These are phyloP conservation scores for Clusia tigrina DNA, from an alignment of 2,888 invertebrate species.

Conservation along the genomic window DNA sequence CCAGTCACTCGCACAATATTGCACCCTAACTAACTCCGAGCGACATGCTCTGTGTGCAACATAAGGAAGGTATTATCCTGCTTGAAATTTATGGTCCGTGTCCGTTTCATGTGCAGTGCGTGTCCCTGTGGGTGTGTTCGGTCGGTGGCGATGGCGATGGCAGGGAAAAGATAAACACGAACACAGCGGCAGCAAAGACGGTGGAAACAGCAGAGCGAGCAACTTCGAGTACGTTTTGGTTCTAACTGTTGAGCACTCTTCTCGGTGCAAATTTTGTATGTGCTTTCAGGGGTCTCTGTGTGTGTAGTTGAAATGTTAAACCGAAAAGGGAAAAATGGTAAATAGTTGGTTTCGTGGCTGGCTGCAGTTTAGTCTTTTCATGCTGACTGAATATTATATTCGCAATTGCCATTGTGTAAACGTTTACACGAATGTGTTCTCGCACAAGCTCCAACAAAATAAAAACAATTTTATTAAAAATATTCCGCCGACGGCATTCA, in stretches of 20 bases:
- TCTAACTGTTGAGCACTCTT: neutral
- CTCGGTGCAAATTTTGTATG: neutral
- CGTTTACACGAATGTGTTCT: no score
- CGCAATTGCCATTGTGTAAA: no score
- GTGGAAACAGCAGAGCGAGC: neutral
- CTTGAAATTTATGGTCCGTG: constrained; percentile 48
- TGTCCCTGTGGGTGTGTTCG: constrained; percentile 34
- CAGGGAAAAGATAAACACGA: neutral
- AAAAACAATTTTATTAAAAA: no score
- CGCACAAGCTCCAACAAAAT: no score
- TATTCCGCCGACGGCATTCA: no score
- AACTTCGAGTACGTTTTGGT: neutral
- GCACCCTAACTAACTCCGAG: neutral
- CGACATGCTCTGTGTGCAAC: neutral
- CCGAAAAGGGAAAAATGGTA: neutral
- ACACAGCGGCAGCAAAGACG: neutral
- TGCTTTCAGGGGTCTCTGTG: neutral
- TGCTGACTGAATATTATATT: neutral
- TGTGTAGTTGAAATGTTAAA: neutral
- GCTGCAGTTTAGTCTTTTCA: neutral
- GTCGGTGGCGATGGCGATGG: neutral
- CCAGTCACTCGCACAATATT: neutral
- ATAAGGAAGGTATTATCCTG: neutral
- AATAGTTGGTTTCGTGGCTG: neutral
- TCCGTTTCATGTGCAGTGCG: constrained; percentile 43